Evolutionary conservation across 2,888 invertebrate species (phyloP).

Genomic region (Tetragonisca angustula): DNA sequence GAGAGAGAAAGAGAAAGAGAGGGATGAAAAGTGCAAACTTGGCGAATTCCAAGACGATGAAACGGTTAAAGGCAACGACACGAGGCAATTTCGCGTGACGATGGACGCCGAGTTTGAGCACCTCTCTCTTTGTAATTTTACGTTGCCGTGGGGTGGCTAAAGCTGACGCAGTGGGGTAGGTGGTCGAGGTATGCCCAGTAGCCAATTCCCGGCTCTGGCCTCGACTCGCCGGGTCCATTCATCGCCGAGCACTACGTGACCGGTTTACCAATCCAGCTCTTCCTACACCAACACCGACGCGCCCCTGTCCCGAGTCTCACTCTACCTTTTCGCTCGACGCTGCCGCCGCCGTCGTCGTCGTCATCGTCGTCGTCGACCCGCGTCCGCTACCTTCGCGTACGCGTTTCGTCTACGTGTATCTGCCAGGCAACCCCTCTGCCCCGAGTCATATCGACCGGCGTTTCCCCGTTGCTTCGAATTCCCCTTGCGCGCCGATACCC

Average conservation of each 20-base stretch:
- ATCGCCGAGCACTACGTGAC: conserved; percentile 84
- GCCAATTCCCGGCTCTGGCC: conserved; percentile 83
- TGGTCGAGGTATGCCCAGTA: conserved; percentile 83
- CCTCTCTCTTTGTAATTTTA: conserved; percentile 78
- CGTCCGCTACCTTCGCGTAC: conserved; percentile 42
- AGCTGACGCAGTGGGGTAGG: conserved; percentile 82
- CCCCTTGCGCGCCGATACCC: conserved; percentile 64
- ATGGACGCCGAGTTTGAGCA: conserved; percentile 71
- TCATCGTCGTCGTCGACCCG: conserved; percentile 20
- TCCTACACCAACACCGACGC: conserved; percentile 51
- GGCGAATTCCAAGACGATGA: conserved; percentile 22
- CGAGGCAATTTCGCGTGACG: conserved; percentile 52
- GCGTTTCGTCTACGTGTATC: conserved; percentile 64
- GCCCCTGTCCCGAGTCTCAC: conserved; percentile 33
- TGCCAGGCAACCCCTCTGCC: conserved; percentile 78
- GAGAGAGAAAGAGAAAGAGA: background rate
- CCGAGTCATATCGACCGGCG: conserved; percentile 78
- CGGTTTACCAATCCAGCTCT: conserved; percentile 82
- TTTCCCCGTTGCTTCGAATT: conserved; percentile 30
- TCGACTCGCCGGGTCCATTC: conserved; percentile 84
- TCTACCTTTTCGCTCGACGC: conserved; percentile 52
- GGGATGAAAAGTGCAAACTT: conserved; percentile 47
- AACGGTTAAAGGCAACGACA: conserved; percentile 37
- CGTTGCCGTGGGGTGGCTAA: conserved; percentile 78
- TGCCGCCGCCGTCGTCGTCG: background rate